These are phyloP conservation scores for Sebastes iracundus DNA, from an alignment of 2,797 vertebrate species.

Conservation along the genomic window DNA sequence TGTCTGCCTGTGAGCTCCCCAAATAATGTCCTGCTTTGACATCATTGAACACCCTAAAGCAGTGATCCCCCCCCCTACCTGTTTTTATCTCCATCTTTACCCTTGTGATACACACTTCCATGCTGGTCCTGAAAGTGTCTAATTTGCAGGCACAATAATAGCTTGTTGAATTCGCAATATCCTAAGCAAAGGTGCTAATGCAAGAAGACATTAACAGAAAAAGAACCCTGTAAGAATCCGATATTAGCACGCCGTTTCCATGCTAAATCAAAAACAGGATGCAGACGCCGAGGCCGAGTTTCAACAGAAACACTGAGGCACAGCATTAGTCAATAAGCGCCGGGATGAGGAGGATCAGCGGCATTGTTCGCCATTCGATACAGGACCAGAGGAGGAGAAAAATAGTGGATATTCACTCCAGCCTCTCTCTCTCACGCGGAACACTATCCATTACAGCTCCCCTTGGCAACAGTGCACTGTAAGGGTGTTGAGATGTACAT, in stretches of 20 bases:
- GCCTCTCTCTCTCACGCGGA: conserved; percentile 26
- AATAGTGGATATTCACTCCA: conserved; percentile 49
- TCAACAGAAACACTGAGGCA: conserved; percentile 40
- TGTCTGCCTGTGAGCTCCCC: conserved; percentile 11
- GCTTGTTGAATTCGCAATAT: neutral
- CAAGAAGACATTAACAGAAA: neutral
- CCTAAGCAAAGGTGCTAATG: conserved; percentile 3
- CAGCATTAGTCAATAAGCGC: conserved; percentile 62
- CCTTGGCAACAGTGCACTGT: conserved; percentile 36
- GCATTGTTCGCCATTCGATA: conserved; percentile 65
- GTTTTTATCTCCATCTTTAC: neutral
- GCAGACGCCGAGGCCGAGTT: conserved; percentile 35
- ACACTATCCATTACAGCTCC: conserved; percentile 46
- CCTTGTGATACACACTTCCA: neutral
- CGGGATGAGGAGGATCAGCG: conserved; percentile 55
- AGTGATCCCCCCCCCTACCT: neutral
- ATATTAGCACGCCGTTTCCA: conserved; percentile 16
- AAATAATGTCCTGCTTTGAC: conserved; percentile 11
- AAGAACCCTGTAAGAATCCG: conserved; percentile 13
- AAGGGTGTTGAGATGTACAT: conserved; percentile 31
- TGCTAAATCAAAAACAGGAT: conserved; percentile 47
- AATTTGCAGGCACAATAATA: conserved; percentile 1
- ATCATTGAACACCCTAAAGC: neutral
- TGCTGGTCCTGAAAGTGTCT: neutral
- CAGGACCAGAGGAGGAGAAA: conserved; percentile 31